A percentile compares a stretch with the other conserved stretches of the same genome.
Conservation (phyloP, 2,888 invertebrate species). For the Sarcophaga carnaria region DNA sequence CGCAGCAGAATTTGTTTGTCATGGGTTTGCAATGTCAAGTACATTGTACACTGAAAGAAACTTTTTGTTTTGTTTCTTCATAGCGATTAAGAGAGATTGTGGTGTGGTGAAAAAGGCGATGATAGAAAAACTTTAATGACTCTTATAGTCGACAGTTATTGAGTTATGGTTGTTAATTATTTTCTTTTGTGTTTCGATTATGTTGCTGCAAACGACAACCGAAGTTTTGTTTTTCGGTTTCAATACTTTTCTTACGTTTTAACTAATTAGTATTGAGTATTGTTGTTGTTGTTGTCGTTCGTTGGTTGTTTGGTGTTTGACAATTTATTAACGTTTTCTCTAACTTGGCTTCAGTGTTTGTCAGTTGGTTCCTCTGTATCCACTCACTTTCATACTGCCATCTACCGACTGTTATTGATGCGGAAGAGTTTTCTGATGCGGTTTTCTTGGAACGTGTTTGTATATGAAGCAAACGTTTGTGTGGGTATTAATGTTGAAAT, state of each 20-base stretch:
- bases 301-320: conserved; percentile 6
- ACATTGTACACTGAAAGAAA: conserved; percentile 1
- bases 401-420: conserved; percentile 18
- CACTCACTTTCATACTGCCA: neutral
- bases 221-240: conserved; percentile 9
- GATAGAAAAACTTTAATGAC: conserved; percentile 27
- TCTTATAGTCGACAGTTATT: conserved; percentile 1
- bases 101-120: conserved; percentile 4
- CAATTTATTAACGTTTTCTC: conserved; percentile 28
- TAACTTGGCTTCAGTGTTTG: neutral
- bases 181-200: neutral
- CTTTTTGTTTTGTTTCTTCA: neutral
- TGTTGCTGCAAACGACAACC: neutral
- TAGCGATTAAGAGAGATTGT: neutral
- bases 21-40: conserved; percentile 15
- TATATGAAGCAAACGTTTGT: neutral
- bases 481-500: neutral
- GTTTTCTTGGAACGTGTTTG: conserved; percentile 11
- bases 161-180: neutral
- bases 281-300: neutral
- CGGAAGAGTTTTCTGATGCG: conserved; percentile 59
- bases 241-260: conserved; percentile 44
- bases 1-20: neutral
- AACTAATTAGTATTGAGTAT: conserved; percentile 29
- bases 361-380: neutral